A percentile compares a stretch with the other conserved stretches of the same genome.
phyloP scores from a whole-genome alignment of 2,888 invertebrate species.

The Meteorus colon region DNA sequence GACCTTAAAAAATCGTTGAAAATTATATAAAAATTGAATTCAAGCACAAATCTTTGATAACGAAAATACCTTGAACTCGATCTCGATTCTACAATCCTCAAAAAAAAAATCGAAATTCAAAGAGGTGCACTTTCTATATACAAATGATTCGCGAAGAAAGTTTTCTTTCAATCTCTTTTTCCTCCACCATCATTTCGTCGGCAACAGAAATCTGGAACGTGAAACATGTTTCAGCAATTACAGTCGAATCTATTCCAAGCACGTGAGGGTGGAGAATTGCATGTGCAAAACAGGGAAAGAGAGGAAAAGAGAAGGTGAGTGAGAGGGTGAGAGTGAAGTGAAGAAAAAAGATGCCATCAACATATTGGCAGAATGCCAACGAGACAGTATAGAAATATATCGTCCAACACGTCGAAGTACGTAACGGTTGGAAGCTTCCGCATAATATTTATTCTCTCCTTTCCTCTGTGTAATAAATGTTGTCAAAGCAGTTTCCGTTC shows the following conservation, averaged over 20 bases:
- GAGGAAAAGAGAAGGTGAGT: not conserved
- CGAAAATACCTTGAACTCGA: too few relatives aligned
- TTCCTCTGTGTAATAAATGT: not conserved
- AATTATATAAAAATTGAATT: too few relatives aligned
- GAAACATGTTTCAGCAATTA: constrained; percentile 14
- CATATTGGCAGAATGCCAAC: constrained; percentile 17
- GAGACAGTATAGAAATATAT: not conserved
- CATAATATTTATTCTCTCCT: constrained; percentile 4
- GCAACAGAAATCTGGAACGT: not conserved
- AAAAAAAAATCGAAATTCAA: too few relatives aligned
- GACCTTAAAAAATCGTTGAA: too few relatives aligned
- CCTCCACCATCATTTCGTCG: not conserved
- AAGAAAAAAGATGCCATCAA: not conserved
- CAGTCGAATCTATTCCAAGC: constrained; percentile 23
- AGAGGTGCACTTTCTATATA: too few relatives aligned
- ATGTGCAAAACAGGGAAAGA: not conserved
- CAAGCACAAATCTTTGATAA: too few relatives aligned
- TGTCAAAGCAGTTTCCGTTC: constrained; percentile 1
- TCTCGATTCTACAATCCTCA: too few relatives aligned
- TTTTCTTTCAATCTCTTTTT: not conserved
- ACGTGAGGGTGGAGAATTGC: constrained; percentile 7
- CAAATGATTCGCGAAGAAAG: too few relatives aligned
- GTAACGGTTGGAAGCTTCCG: constrained; percentile 7
- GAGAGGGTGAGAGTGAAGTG: not conserved
- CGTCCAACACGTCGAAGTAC: constrained; percentile 2